A percentile compares a stretch with the other conserved stretches of the same genome.
These are phyloP conservation scores for Lamellibrachia satsuma DNA, from an alignment of 2,888 invertebrate genomes.

Conservation along the genomic window DNA sequence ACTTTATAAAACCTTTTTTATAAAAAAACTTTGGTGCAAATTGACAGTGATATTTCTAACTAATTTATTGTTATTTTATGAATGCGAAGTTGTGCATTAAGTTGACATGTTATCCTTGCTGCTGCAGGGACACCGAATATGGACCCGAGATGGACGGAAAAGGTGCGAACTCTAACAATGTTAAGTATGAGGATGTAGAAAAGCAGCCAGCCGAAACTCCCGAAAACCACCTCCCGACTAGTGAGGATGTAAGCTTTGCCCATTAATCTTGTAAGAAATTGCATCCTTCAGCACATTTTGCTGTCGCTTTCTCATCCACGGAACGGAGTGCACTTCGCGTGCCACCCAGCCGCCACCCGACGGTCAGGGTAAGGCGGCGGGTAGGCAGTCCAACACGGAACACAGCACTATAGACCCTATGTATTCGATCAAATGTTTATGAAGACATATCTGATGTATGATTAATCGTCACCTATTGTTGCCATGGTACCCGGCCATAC, in stretches of 20 bases:
- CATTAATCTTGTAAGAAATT: neutral
- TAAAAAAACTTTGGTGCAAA: too few species aligned
- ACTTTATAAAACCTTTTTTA: too few species aligned
- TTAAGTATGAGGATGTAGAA: constrained; percentile 17
- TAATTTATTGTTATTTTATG: neutral
- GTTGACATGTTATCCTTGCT: neutral
- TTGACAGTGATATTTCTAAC: too few species aligned
- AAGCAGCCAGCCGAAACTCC: constrained; percentile 11
- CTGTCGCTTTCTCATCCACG: neutral
- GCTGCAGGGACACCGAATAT: neutral
- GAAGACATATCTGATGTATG: neutral
- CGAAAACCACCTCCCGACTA: neutral
- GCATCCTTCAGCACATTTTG: neutral
- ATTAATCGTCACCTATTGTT: neutral
- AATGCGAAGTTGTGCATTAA: neutral
- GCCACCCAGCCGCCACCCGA: neutral
- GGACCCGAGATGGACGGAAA: constrained; percentile 5
- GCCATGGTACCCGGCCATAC: neutral
- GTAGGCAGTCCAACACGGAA: neutral
- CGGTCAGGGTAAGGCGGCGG: neutral
- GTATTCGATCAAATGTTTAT: neutral
- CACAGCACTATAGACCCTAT: neutral
- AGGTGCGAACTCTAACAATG: constrained; percentile 13
- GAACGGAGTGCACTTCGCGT: neutral
- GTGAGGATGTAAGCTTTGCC: neutral